Evolutionary conservation across 2,797 vertebrate genomes (phyloP).

Genomic region (Tamandua tetradactyla): DNA sequence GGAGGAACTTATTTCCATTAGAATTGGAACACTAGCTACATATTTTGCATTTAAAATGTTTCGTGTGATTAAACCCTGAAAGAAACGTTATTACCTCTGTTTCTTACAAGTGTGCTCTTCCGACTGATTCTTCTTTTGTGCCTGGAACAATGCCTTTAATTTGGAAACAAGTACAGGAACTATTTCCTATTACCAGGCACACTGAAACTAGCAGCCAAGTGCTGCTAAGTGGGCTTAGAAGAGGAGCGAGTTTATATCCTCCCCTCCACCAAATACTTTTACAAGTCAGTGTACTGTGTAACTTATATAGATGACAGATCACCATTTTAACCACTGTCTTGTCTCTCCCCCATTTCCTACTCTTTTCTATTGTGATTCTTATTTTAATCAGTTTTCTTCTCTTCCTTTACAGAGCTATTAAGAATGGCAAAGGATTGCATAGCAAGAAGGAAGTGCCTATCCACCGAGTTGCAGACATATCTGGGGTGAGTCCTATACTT

Average conservation of each 20-base stretch:
- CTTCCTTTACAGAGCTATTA: conserved; percentile 91
- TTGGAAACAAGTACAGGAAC: conserved; percentile 43
- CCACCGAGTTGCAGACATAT: conserved; percentile 97
- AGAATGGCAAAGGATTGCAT: conserved; percentile 97
- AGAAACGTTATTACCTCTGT: conserved; percentile 66
- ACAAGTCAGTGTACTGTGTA: not conserved
- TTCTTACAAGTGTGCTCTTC: conserved; percentile 56
- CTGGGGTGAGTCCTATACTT: conserved; percentile 90
- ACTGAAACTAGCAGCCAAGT: conserved; percentile 20
- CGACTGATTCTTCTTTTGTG: conserved; percentile 59
- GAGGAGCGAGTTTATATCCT: not conserved
- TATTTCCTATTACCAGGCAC: conserved; percentile 24
- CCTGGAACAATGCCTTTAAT: conserved; percentile 61
- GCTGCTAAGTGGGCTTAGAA: not conserved
- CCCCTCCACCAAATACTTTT: not conserved
- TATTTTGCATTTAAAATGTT: conserved; percentile 79
- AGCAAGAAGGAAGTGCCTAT: conserved; percentile 99
- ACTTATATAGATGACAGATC: not conserved
- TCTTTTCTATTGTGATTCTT: not conserved
- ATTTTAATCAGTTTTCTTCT: not conserved
- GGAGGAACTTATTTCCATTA: conserved; percentile 76
- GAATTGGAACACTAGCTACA: conserved; percentile 54
- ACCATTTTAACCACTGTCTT: not conserved
- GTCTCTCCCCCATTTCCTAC: not conserved
- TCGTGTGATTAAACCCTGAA: conserved; percentile 69